Evolutionary conservation across 2,888 invertebrate species (phyloP), one percentile per base, ranked within the genome.

Genomic region (Pedicia rivosa): DNA sequence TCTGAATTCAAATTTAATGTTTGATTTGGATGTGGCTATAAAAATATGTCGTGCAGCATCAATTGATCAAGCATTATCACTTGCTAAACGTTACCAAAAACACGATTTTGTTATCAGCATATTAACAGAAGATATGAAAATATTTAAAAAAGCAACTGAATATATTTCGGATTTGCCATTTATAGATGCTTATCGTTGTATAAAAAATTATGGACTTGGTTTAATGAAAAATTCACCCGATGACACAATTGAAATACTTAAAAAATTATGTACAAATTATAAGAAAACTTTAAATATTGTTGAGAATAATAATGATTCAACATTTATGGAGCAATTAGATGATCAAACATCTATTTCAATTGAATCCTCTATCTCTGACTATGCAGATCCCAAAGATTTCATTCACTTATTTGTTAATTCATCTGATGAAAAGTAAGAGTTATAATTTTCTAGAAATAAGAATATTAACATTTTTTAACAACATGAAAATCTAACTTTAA

Each of bases 1-100:
- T 13, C 81, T 83, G 62, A 84, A 87, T 69, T 78, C 36, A 74
- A 47, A 78, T 47, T 74, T 90, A 10, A 80, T 83, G 54, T 91
- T 88, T 60, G 87, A 94, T 59, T 82, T 90, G 0, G 87, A 90
- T 59, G 83, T 87, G 4, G 91, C 90, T 22, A 88, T 95, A 44
- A 83, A 83, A 70, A 67, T 68, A 5, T 78, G 81, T 41, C 72
- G 86, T 5, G 78, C 80, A 59, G 78, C 81, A 0, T 83, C 84
- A 34, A 72, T 78, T 7, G 74, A 81, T 42, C 83, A 91, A 59
- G 91, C 92, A 0, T 56, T 92, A 13, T 67, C 78, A 27, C 62
- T 94, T 29, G 83, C 92, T 0, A 74, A 80, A 46, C 79, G 80
- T 50, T 81, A 91, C 61, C 63, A 70, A 20, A 75, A 81, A 36